These are phyloP conservation scores for Mixornis gularis DNA, from an alignment of 2,113 vertebrate species.

Conservation along the genomic window DNA sequence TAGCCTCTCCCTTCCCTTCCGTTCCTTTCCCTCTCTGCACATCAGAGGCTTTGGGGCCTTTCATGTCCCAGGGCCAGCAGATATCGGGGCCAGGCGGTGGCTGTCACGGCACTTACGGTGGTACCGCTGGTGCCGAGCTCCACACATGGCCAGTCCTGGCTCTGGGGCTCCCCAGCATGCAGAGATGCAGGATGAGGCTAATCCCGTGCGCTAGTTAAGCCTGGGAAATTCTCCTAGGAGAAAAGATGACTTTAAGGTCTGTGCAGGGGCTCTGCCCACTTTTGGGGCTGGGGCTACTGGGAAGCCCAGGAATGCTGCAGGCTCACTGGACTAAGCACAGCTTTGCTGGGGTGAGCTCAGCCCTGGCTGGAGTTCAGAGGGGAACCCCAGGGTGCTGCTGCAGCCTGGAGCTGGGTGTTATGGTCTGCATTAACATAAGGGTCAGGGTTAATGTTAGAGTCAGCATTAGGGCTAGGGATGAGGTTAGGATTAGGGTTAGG, in stretches of 20 bases:
- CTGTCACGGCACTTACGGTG: not conserved
- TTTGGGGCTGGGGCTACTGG: not conserved
- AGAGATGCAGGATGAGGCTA: not conserved
- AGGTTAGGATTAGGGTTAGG: not conserved
- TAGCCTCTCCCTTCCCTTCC: slow-evolving; percentile 12
- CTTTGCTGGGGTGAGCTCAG: not conserved
- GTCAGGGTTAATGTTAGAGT: not conserved
- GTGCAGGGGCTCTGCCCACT: rapidly evolving
- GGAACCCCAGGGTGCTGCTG: too few species aligned
- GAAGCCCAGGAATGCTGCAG: rapidly evolving
- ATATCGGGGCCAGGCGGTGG: not conserved
- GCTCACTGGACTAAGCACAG: rapidly evolving
- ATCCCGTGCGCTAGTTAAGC: not conserved
- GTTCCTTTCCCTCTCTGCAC: not conserved
- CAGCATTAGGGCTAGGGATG: not conserved
- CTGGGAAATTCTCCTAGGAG: not conserved
- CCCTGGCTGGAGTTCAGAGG: not conserved
- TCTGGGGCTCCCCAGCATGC: not conserved
- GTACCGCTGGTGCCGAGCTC: not conserved
- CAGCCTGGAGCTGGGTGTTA: not conserved
- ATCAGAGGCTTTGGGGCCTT: slow-evolving; percentile 37
- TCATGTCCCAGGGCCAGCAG: slow-evolving; percentile 8
- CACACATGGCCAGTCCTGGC: rapidly evolving
- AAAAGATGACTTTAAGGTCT: not conserved
- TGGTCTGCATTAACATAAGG: rapidly evolving